Base-by-base conservation (phyloP, 2,113 vertebrate genomes). In the Stegastes partitus region DNA sequence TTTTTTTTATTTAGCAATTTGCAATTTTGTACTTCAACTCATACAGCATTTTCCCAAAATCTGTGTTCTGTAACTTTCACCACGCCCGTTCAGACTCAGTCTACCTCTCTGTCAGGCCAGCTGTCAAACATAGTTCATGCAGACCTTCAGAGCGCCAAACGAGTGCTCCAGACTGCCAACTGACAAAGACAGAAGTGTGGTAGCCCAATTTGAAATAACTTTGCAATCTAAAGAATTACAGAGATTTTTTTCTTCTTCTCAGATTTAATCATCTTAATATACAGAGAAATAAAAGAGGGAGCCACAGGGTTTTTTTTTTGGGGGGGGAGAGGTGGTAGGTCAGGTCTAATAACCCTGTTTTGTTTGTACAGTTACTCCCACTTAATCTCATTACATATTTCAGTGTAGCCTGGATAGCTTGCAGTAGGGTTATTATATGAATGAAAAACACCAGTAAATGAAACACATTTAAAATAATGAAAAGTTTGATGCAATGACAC, bases 391-490 rank as follows among this genome's bases (percentile, higher is more conserved):
- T 81, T 76, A 82, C 23, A 59, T 67, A 49, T 81, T 74, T 68
- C 26, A 69, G 66, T 15, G 21, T 4, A 55, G 77, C 37, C 14
- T 50, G 72, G 23, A 47, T 25, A 63, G 23, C 58, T 61, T n/a
- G 15, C 19, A n/a, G 63, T 10, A 11, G 71, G 49, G 18, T 62
- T 62, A 83, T 69, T 59, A 74, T 42, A n/a, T 64, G 56, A 62
- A 49, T 68, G 45, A 79, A 74, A 76, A 83, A 83, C 65, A 77
- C 25, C 39, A 68, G 28, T 77, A 79, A 88, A 90, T 85, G 79
- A 87, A 89, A 85, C 72, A 82, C 81, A 68, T 90, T 83, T 62
- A 57, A 74, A 86, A 77, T 79, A 64, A 87, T 86, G 51, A 80
- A 84, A 74, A 73, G 23, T 56, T 74, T 61, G 62, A 59, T 59